phyloP scores from a whole-genome alignment of 2,797 vertebrate genomes.

The Ispidina picta region DNA sequence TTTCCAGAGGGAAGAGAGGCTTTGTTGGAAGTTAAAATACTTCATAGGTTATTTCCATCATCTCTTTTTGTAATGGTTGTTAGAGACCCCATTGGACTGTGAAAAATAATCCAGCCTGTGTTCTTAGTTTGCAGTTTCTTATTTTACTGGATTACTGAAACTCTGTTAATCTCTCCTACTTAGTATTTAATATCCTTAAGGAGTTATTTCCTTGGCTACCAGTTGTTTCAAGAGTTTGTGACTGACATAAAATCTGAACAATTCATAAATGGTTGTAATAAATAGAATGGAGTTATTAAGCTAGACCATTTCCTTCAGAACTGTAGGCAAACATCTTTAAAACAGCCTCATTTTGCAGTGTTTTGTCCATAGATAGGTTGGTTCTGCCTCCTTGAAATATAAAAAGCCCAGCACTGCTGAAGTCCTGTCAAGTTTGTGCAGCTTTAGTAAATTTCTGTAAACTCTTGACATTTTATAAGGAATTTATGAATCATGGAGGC shows the following conservation, averaged over 20 bases:
- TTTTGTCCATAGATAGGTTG: accelerated
- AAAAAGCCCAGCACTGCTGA: background rate
- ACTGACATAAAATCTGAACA: background rate
- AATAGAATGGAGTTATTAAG: background rate
- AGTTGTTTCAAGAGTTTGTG: background rate
- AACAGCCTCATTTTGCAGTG: background rate
- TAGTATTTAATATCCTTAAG: background rate
- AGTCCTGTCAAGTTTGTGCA: background rate
- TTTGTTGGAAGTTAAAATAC: background rate
- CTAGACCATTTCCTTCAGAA: background rate
- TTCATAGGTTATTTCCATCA: background rate
- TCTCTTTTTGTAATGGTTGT: background rate
- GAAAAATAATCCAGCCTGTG: background rate
- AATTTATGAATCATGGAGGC: background rate
- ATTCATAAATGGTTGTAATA: background rate
- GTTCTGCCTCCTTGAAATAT: background rate
- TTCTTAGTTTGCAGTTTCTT: background rate
- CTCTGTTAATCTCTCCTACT: background rate
- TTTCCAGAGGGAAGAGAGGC: background rate
- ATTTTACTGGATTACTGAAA: background rate
- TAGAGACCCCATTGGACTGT: background rate
- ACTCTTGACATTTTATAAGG: background rate
- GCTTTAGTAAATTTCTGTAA: background rate
- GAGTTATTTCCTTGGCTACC: background rate
- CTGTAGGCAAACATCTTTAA: accelerated